Evolutionary conservation across 2,888 invertebrate genomes (phyloP).

Genomic region (Acleris holmiana): DNA sequence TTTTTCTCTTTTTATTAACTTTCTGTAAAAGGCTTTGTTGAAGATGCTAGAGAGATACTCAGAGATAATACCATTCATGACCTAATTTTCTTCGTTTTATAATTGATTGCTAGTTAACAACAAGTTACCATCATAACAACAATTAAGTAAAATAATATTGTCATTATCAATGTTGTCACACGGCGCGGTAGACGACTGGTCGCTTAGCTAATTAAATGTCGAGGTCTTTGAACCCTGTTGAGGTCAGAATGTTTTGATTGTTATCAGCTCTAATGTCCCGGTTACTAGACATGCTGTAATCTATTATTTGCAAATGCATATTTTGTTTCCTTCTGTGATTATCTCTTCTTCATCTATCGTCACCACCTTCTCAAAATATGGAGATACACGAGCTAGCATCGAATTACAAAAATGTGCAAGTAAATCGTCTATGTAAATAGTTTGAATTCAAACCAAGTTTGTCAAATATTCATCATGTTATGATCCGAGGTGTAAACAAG

Average conservation of each 20-base stretch:
- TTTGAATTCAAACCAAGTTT: too few species aligned
- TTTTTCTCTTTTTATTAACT: neutral
- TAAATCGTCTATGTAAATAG: neutral
- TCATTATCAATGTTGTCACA: constrained; percentile 32
- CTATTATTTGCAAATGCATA: neutral
- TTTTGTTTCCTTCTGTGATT: neutral
- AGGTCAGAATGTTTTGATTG: constrained; percentile 52
- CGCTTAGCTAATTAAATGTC: constrained; percentile 42
- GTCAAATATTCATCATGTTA: too few species aligned
- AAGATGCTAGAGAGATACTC: too few species aligned
- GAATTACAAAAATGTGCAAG: neutral
- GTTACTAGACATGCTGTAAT: constrained; percentile 5
- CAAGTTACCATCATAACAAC: constrained; percentile 31
- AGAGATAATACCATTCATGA: neutral
- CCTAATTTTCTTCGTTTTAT: constrained; percentile 6
- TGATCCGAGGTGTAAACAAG: neutral
- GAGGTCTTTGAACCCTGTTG: constrained; percentile 55
- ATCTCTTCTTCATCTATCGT: too few species aligned
- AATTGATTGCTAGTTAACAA: constrained; percentile 25
- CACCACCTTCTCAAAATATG: too few species aligned
- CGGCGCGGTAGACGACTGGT: constrained; percentile 24
- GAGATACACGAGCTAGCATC: too few species aligned
- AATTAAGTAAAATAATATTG: constrained; percentile 38
- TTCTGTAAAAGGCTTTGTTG: too few species aligned
- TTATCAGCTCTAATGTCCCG: constrained; percentile 49